Evolutionary conservation across 1,140 invertebrate genomes (phyloP).

Genomic region (Drosophila ohnishii): DNA sequence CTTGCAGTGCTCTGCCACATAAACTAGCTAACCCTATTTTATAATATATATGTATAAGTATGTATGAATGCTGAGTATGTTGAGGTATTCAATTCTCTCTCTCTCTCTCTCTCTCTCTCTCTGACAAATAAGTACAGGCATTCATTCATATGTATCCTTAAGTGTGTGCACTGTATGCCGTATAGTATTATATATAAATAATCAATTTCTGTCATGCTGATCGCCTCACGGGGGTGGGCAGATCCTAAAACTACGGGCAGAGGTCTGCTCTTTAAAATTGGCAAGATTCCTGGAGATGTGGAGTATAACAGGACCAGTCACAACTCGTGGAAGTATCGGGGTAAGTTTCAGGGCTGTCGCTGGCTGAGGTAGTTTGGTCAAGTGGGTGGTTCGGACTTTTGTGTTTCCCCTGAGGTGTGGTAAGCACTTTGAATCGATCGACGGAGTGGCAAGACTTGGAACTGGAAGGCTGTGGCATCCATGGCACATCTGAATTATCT

Average conservation of each 20-base stretch:
- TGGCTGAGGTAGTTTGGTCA: constrained; percentile 73
- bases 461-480: constrained; percentile 59
- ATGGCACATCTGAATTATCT: constrained; percentile 76
- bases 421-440: constrained; percentile 49
- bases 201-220: constrained; percentile 25
- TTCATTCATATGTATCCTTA: constrained; percentile 33
- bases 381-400: constrained; percentile 19
- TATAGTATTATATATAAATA: constrained; percentile 26
- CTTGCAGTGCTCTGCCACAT: constrained; percentile 25
- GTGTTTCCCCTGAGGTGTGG: constrained; percentile 67
- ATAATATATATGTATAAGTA: constrained; percentile 1
- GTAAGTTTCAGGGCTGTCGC: constrained; percentile 43
- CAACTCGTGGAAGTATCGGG: constrained; percentile 55
- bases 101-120: background rate
- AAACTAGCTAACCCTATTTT: constrained; percentile 35
- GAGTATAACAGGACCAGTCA: constrained; percentile 43
- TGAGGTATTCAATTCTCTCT: constrained; percentile 68
- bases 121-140: constrained; percentile 59
- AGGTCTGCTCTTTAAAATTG: constrained; percentile 32
- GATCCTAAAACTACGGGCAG: constrained; percentile 39
- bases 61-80: constrained; percentile 44
- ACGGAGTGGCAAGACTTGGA: constrained; percentile 45
- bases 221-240: background rate
- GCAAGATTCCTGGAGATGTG: constrained; percentile 40
- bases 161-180: constrained; percentile 34